A percentile compares a stretch with the other conserved stretches of the same genome.
These are phyloP conservation scores for Listronotus bonariensis DNA, from an alignment of 1,140 invertebrate genomes.

Conservation along the genomic window DNA sequence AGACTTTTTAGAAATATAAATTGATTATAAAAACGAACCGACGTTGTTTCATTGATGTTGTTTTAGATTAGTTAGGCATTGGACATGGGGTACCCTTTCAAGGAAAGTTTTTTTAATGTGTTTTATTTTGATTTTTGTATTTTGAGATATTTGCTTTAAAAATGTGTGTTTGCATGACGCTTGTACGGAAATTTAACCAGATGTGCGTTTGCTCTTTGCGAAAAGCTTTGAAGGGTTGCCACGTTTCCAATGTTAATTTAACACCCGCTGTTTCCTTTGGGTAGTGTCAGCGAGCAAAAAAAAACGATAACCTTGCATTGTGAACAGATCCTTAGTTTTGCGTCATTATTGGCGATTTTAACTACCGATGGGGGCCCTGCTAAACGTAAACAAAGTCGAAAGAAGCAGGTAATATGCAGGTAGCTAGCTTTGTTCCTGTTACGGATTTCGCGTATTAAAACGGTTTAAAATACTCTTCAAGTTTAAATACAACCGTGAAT, in stretches of 20 bases:
- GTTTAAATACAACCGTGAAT: too few relatives aligned
- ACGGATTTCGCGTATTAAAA: too few relatives aligned
- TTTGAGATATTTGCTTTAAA: constrained; percentile 3
- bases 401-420: too few relatives aligned
- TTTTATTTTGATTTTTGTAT: constrained; percentile 17
- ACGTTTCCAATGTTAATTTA: constrained; percentile 12
- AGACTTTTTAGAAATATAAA: constrained; percentile 55
- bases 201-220: constrained; percentile 1
- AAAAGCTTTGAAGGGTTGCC: constrained; percentile 30
- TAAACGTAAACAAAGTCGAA: too few relatives aligned
- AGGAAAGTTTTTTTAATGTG: constrained; percentile 23
- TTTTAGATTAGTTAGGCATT: constrained; percentile 17
- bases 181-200: neutral
- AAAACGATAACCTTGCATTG: too few relatives aligned
- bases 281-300: too few relatives aligned
- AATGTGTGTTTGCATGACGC: constrained; percentile 16
- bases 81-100: constrained; percentile 45
- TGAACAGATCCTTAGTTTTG: too few relatives aligned
- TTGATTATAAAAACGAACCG: constrained; percentile 47
- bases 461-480: too few relatives aligned
- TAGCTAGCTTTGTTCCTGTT: too few relatives aligned
- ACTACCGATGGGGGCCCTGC: too few relatives aligned
- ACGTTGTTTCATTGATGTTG: constrained; percentile 44
- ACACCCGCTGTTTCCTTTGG: neutral
- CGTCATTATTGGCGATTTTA: too few relatives aligned